Base-by-base conservation (phyloP, 2,113 vertebrate genomes). In the Bujurquina vittata region DNA sequence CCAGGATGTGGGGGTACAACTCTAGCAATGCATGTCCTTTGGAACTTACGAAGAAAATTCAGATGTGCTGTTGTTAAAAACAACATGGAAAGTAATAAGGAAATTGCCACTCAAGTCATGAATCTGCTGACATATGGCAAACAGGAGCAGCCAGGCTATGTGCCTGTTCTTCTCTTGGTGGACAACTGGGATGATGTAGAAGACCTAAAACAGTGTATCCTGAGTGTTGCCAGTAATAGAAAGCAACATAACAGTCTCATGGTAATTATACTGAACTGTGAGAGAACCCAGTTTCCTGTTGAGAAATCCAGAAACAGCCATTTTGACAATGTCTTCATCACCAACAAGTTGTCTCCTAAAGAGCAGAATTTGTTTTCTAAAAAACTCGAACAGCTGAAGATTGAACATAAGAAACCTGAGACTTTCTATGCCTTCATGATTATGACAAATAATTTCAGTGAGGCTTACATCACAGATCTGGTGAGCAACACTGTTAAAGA, bases 401-500 rank as follows among this genome's bases (percentile, higher is more conserved):
- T 31, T 11, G 1, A 80, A 26, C 89, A 93, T 2, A 2, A 87
- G 26, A 89, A 89, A 2, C 92, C 90, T 1, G 92, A 93, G 18
- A 91, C 92, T 0, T 93, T 93, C 75, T 93, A 93, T 49, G 90
- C 77, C 12, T 93, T 91, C 2, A 90, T 93, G 88, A 91, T 93
- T 79, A 90, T 93, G 90, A 87, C 87, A 33, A 87, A 90, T 29
- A 88, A 93, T 1, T 93, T 93, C 60, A 90, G 89, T 46, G 84
- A 90, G 73, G 0, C 14, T 0, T 93, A 93, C 65, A 91, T 93
- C 15, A 2, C 10, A 1, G 78, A 91, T 54, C 31, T 88, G 37
- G 91, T 91, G 23, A 57, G 56, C 67, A 92, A 92, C 17, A 90
- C 43, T 61, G 29, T 93, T 5, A 85, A 86, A 76, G 81, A 86